phyloP scores from a whole-genome alignment of 2,797 vertebrate genomes.

The Coluber constrictor region DNA sequence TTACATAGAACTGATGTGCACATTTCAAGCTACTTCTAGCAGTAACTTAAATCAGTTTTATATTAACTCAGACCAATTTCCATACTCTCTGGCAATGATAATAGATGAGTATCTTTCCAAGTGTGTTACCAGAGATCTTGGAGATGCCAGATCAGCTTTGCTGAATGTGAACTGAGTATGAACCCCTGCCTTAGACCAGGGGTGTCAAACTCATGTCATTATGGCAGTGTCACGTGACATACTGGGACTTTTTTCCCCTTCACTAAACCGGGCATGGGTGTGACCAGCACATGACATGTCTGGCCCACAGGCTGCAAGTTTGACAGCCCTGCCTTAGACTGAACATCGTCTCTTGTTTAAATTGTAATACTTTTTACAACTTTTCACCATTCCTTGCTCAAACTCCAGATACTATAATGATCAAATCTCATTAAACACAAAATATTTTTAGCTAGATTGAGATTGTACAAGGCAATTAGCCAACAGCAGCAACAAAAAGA shows the following conservation, averaged over 20 bases:
- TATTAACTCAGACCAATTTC: neutral
- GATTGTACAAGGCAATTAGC: neutral
- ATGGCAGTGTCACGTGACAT: accelerated
- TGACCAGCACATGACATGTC: no score
- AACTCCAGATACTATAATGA: neutral
- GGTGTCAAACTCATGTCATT: no score
- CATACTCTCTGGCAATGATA: neutral
- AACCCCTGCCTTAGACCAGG: no score
- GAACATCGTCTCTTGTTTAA: neutral
- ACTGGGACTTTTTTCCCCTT: no score
- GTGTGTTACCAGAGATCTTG: neutral
- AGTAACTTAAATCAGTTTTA: neutral
- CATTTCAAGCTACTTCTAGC: neutral
- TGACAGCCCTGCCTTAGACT: no score
- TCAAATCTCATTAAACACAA: neutral
- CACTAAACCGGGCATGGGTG: no score
- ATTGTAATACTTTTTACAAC: neutral
- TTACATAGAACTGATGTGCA: neutral
- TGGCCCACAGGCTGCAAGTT: no score
- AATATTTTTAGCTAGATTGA: neutral
- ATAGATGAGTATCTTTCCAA: neutral
- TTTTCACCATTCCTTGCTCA: neutral
- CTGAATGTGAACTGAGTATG: neutral
- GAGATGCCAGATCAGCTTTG: no score
- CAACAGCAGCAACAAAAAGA: neutral